Base-by-base conservation (phyloP, 2,888 invertebrate genomes). In the Chymomyza procnemis region DNA sequence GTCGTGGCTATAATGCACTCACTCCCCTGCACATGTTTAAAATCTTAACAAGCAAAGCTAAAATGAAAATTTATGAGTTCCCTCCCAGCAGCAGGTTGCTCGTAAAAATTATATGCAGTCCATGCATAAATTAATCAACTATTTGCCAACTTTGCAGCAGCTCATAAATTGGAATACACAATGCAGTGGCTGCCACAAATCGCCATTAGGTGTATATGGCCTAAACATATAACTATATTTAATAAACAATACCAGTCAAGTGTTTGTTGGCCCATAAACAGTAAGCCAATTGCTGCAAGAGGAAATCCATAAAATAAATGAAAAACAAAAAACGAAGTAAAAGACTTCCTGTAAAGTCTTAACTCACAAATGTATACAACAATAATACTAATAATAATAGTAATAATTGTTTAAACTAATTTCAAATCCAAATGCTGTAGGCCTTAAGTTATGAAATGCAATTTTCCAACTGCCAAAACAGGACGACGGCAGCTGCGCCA, bases 381-480 rank as follows among this genome's bases (percentile, higher is more conserved):
- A 4, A 6, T 30, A 4, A 30, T 30, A 30, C 30, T n/a, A n/a
- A n/a, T n/a, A n/a, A n/a, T n/a, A 30, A 30, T 30, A 30, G 4
- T 41, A 41, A 41, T 41, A 41, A 9, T 41, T 41, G 34, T 41
- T 12, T 41, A 12, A 41, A 41, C 34, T 41, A 41, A 41, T 41
- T 41, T 41, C 26, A 26, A 26, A 26, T 26, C 12, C 34, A 41
- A 41, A 9, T 41, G 34, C 12, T 41, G 9, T 1, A 41, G 12
- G 34, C 34, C 21, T 62, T 62, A 54, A 55, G 55, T 34, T 41
- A 54, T 56, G 30, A 26, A 56, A 56, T 57, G 57, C 63, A 63
- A 63, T 63, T 63, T 63, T 56, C 63, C 63, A 63, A 63, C 3
- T 41, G 34, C n/a, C n/a, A n/a, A n/a, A n/a, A n/a, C 0, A 41